Conservation (phyloP, 1,140 invertebrate species). For the Platyscapa corneri region DNA sequence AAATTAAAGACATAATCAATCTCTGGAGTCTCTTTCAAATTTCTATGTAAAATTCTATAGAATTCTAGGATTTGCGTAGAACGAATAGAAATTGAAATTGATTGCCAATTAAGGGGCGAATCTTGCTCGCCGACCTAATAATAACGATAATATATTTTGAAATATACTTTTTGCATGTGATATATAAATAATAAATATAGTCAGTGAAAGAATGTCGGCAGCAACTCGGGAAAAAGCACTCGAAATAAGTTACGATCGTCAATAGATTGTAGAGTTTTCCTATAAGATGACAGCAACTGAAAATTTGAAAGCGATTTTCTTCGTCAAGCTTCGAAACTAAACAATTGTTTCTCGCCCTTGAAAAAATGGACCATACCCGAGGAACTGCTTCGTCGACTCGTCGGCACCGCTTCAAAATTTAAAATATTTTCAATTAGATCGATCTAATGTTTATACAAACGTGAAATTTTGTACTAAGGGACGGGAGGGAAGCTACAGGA, state of each 20-base stretch:
- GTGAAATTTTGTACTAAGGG: slow-evolving; percentile 35
- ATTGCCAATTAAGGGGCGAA: slow-evolving; percentile 3
- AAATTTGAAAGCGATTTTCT: slow-evolving; percentile 41
- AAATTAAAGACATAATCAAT: neutral
- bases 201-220: neutral
- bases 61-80: neutral
- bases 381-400: slow-evolving; percentile 25
- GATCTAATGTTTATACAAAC: slow-evolving; percentile 48
- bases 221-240: neutral
- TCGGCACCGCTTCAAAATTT: slow-evolving; percentile 25
- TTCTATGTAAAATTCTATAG: slow-evolving; percentile 8
- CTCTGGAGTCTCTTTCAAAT: slow-evolving; percentile 30
- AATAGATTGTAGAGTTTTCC: slow-evolving; percentile 31
- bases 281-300: neutral
- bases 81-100: slow-evolving; percentile 37
- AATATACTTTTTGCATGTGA: slow-evolving; percentile 26
- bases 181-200: slow-evolving; percentile 13
- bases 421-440: slow-evolving; percentile 32
- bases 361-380: slow-evolving; percentile 43
- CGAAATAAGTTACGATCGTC: slow-evolving; percentile 33
- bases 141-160: slow-evolving; percentile 26
- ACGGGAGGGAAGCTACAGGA: neutral
- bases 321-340: slow-evolving; percentile 31
- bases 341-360: slow-evolving; percentile 11
- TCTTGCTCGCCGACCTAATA: neutral